phyloP scores from a whole-genome alignment of 2,797 vertebrate genomes.

The Lacerta bilineata region DNA sequence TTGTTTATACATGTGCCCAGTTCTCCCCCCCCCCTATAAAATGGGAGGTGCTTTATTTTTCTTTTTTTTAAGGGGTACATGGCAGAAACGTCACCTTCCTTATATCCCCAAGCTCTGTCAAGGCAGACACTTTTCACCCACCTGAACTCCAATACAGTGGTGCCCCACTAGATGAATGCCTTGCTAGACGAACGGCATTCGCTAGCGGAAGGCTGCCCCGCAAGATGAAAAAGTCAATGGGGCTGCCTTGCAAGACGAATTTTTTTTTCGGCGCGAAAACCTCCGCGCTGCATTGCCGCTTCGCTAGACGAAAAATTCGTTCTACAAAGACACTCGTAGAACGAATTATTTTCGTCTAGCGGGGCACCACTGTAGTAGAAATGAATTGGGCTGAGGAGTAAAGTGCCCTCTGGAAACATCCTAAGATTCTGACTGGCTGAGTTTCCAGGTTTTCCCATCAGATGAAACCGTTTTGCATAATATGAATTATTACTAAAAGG shows the following conservation, averaged over 20 bases:
- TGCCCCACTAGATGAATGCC: too few relatives aligned
- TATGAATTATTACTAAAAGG: not conserved
- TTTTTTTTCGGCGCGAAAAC: too few relatives aligned
- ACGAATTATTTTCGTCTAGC: too few relatives aligned
- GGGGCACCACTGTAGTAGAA: too few relatives aligned
- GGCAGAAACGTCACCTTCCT: not conserved
- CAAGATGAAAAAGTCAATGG: too few relatives aligned
- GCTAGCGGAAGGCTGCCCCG: too few relatives aligned
- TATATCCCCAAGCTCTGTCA: not conserved
- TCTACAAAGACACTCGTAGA: too few relatives aligned
- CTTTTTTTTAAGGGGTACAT: too few relatives aligned
- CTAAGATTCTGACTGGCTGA: not conserved
- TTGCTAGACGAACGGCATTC: too few relatives aligned
- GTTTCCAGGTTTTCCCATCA: not conserved
- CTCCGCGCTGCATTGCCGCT: too few relatives aligned
- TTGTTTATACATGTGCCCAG: not conserved
- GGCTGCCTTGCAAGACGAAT: too few relatives aligned
- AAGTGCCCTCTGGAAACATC: not conserved
- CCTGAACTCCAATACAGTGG: not conserved
- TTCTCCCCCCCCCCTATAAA: not conserved
- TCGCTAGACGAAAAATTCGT: too few relatives aligned
- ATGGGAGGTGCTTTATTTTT: not conserved
- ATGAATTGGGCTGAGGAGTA: not conserved
- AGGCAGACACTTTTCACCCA: not conserved
- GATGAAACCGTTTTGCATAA: not conserved